Evolutionary conservation across 23 tunicate species (phyloP).

Genomic region (Oikopleura albicans): DNA sequence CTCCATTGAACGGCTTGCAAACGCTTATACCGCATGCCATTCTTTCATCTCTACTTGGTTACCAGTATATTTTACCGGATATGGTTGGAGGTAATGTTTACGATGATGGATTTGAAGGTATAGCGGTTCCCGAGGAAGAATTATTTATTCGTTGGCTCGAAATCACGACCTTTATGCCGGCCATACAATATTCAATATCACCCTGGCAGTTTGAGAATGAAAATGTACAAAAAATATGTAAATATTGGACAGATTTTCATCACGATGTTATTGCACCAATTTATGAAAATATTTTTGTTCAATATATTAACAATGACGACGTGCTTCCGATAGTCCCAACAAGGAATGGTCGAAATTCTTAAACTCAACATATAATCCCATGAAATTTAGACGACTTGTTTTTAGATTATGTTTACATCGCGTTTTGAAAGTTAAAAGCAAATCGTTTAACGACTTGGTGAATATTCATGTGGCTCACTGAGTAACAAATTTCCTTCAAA

Average conservation of each 20-base stretch:
- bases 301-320: not conserved
- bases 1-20: not conserved
- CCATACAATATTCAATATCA: slow-evolving; percentile 7
- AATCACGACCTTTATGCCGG: slow-evolving; percentile 3
- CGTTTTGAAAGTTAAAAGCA: too few relatives aligned
- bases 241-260: slow-evolving; percentile 17
- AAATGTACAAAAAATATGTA: not conserved
- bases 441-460: too few relatives aligned
- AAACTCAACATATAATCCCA: too few relatives aligned
- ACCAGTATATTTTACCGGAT: not conserved
- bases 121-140: not conserved
- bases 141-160: not conserved
- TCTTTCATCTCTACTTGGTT: not conserved
- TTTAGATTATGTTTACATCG: too few relatives aligned
- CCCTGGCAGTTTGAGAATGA: not conserved
- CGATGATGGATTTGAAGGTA: not conserved
- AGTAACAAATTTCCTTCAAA: too few relatives aligned
- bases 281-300: not conserved
- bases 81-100: not conserved
- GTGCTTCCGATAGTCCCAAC: not conserved
- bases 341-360: not conserved
- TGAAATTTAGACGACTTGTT: too few relatives aligned
- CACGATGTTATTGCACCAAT: not conserved
- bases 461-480: too few relatives aligned
- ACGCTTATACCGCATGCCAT: not conserved